Conservation (phyloP, 1,140 invertebrate genomes). For the Nixonia krombeini region DNA sequence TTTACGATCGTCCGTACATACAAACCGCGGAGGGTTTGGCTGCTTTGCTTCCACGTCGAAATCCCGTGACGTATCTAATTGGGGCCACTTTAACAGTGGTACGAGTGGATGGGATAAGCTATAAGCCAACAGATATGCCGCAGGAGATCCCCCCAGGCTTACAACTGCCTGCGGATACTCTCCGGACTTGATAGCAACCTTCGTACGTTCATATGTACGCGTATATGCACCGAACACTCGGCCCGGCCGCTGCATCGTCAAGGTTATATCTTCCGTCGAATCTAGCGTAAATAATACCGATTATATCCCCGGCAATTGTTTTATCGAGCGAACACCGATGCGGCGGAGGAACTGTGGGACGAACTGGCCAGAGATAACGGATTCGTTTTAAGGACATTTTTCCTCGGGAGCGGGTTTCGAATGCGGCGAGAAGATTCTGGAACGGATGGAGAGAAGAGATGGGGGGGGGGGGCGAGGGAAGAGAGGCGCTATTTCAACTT, state of each 20-base stretch:
- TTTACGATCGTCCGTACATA: conserved; percentile 24
- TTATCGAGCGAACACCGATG: conserved; percentile 62
- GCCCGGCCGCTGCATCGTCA: conserved; percentile 8
- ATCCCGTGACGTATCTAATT: conserved; percentile 71
- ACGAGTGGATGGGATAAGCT: conserved; percentile 55
- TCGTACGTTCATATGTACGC: conserved; percentile 16
- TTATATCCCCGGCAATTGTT: conserved; percentile 71
- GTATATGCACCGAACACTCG: conserved; percentile 14
- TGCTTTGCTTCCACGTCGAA: conserved; percentile 58
- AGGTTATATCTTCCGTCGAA: conserved; percentile 62
- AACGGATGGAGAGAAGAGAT: no score
- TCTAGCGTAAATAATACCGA: conserved; percentile 70
- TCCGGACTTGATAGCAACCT: conserved; percentile 27
- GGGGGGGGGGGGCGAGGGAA: no score
- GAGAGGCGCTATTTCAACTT: no score
- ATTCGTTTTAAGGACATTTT: no score
- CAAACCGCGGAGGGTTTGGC: conserved; percentile 5
- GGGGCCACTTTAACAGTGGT: conserved; percentile 64
- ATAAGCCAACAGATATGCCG: conserved; percentile 56
- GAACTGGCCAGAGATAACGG: no score
- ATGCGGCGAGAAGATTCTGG: no score
- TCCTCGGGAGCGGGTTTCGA: no score
- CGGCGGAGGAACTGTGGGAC: conserved; percentile 8
- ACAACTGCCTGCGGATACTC: conserved; percentile 56
- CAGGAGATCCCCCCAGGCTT: conserved; percentile 64